Base-by-base conservation (phyloP, 2,113 vertebrate genomes). In the Podarcis raffonei region DNA sequence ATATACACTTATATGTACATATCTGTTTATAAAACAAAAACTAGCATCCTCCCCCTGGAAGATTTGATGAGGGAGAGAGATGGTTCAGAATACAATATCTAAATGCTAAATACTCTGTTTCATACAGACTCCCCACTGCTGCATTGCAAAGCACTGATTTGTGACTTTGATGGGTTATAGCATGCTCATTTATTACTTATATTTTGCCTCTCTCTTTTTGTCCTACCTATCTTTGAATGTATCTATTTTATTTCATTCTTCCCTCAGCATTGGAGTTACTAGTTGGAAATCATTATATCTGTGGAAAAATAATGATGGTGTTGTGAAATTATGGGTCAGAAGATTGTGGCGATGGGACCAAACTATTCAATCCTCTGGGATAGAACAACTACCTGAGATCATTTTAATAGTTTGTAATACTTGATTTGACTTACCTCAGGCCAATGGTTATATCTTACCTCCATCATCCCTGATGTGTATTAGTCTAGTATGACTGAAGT, bases 161-260 rank as follows among this genome's bases (percentile, higher is more conserved):
- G 57, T 89, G 74, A 15, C 42, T 57, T 22, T 89, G 72, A 89
- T 39, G 9, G 39, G 12, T 78, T 69, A 30, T 53, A 84, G 81
- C 62, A 53, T 23, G n/a, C n/a, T 84, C 81, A 77, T 88, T 83
- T 83, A 88, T 88, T 69, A 69, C 74, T 53, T 69, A 84, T 53
- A 76, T 37, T 32, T 39, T 83, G 65, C 59, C 12, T 69, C 39
- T 88, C 59, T 75, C 32, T 42, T 74, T 59, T 68, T 66, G 39
- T 5, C 13, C 42, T 35, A 78, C 69, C 37, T 77, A 48, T 83
- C 39, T 83, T 88, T 62, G 25, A 83, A 88, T 88, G 37, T 66
- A 76, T 88, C 71, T 77, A 66, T 68, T 30, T 59, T 88, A 48
- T 66, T 83, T 76, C 65, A 68, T 76, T 84, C 62, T 69, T 59